Percentiles rank a stretch among this genome's conserved stretches.
These are phyloP conservation scores for Ptychadena robeensis DNA, from an alignment of 2,797 vertebrate species.

Conservation along the genomic window DNA sequence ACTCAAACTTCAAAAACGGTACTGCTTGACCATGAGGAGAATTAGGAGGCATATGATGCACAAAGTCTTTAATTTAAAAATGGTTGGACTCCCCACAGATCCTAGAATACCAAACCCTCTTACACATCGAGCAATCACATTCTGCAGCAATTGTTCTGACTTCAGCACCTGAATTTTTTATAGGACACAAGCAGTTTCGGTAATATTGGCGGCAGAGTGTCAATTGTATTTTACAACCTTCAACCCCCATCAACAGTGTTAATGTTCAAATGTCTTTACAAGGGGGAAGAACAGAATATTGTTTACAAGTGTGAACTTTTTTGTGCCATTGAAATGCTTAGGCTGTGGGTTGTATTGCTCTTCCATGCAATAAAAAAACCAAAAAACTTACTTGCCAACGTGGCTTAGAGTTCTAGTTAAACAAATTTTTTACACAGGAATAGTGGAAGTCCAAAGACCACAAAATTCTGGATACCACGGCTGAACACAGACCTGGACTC, in stretches of 20 bases:
- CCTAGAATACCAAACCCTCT: not conserved
- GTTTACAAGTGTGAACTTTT: not conserved
- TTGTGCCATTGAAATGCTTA: conserved; percentile 24
- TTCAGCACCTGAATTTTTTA: not conserved
- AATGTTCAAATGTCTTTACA: not conserved
- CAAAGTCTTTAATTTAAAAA: not conserved
- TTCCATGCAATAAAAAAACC: conserved; percentile 22
- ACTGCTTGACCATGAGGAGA: not conserved
- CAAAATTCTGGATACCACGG: not conserved
- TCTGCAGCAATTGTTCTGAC: not conserved
- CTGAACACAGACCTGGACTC: not conserved
- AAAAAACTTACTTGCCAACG: conserved; percentile 3
- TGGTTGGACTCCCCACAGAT: not conserved
- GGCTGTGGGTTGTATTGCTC: conserved; percentile 34
- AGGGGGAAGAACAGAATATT: not conserved
- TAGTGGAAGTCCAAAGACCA: conserved; percentile 13
- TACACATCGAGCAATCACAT: not conserved
- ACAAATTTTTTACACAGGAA: conserved; percentile 3
- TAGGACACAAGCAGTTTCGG: not conserved
- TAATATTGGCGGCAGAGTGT: too few relatives aligned
- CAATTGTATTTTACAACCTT: not conserved
- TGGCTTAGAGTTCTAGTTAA: conserved; percentile 11
- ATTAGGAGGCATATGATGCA: not conserved
- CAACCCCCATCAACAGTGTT: not conserved
- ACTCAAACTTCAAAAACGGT: too few relatives aligned